Evolutionary conservation across 2,797 vertebrate species (phyloP), one percentile per base, ranked within the genome.

Genomic region (Ceyx erithaca): DNA sequence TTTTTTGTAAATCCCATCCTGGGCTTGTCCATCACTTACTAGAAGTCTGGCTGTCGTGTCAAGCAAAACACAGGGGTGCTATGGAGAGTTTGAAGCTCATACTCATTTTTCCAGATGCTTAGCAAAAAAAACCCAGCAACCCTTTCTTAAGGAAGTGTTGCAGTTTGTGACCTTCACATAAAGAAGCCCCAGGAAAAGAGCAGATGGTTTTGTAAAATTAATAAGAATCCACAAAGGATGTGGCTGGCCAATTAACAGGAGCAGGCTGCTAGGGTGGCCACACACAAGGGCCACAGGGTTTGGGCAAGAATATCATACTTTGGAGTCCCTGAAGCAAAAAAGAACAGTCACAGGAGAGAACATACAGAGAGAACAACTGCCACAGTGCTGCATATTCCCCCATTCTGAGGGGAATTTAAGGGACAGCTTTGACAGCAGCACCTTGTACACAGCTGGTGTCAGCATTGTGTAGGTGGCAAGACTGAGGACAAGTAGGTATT

Each of bases 91-190:
- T 73, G 85, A 96, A 89, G 82, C 72, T 93, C 62, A 71, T 43
- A 43, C 49, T 94, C 92, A 85, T 45, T 95, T 95, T 96, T 96
- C 95, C 95, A 97, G 94, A 97, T 91, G 91, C 92, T 95, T 84
- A 85, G 67, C 92, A 93, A 11, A 80, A 89, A 95, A 95, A 93
- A 93, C 91, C 85, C 83, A 95, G 94, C 81, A 93, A 86, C 21
- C 15, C 72, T 94, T 94, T 94, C 93, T 84, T 78, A 91, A 94
- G 81, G 13, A 96, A 80, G 61, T 45, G 94, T 80, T 37, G 7
- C 86, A 92, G 83, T 62, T 95, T 73, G 68, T 69, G 69, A 43
- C 14, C 43, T 62, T 93, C 84, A 69, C 7, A 33, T 16, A 52
- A 87, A 71, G 66, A 59, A 85, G 62, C 45, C 72, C 12, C 7